Evolutionary conservation across 1,140 invertebrate genomes (phyloP).

Genomic region (Drosophila kanapiae): DNA sequence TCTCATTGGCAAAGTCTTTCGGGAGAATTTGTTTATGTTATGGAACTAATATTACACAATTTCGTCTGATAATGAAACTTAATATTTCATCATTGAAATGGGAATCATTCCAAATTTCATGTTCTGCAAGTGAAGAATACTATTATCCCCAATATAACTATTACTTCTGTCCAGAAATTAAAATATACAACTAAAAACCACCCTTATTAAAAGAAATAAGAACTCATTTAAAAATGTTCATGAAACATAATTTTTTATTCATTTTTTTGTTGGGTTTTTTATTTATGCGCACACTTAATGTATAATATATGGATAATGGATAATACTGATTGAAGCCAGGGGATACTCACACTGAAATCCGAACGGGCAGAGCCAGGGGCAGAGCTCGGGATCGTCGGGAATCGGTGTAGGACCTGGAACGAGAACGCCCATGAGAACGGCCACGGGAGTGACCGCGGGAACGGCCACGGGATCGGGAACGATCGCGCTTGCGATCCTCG

Average conservation of each 20-base stretch:
- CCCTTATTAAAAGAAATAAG: background rate
- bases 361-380: constrained; percentile 45
- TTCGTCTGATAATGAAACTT: background rate
- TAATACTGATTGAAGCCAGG: constrained; percentile 13
- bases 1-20: too few species aligned
- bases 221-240: background rate
- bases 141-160: background rate
- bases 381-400: constrained; percentile 28
- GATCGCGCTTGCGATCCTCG: constrained; percentile 49
- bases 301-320: constrained; percentile 1
- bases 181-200: background rate
- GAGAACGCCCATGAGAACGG: constrained; percentile 52
- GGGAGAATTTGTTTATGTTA: background rate
- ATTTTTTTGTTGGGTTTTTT: constrained; percentile 34
- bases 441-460: constrained; percentile 54
- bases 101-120: background rate
- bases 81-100: background rate
- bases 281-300: constrained; percentile 13
- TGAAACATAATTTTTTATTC: background rate
- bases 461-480: constrained; percentile 49
- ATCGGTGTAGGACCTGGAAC: constrained; percentile 58
- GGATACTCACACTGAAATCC: constrained; percentile 54
- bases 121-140: too few species aligned
- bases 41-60: background rate
- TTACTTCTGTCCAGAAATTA: background rate